phyloP scores from a whole-genome alignment of 1,140 invertebrate species.

The Sitobion miscanthi region DNA sequence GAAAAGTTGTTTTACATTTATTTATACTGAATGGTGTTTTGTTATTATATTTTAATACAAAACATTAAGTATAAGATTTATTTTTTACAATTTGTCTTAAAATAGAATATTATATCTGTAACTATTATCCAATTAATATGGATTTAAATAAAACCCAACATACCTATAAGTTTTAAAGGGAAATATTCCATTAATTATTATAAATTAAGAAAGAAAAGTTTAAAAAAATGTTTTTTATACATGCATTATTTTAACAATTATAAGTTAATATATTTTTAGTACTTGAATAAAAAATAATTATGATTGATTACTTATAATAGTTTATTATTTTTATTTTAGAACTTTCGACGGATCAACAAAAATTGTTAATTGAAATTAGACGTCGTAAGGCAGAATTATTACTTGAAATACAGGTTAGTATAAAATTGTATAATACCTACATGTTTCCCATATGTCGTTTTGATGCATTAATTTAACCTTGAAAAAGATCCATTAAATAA shows the following conservation, averaged over 20 bases:
- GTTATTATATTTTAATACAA: neutral
- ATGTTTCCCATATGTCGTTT: neutral
- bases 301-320: neutral
- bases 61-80: neutral
- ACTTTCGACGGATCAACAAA: conserved; percentile 88
- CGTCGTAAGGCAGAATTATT: conserved; percentile 87
- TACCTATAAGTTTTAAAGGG: neutral
- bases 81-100: neutral
- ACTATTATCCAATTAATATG: neutral
- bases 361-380: conserved; percentile 86
- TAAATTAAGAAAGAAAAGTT: neutral
- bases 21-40: neutral
- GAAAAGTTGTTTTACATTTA: neutral
- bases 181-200: neutral
- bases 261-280: neutral
- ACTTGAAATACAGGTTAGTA: conserved; percentile 88
- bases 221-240: neutral
- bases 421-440: neutral
- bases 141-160: neutral
- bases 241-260: neutral
- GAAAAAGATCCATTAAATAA: neutral
- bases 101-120: neutral
- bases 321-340: conserved; percentile 70
- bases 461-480: neutral
- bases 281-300: conserved; percentile 9